Evolutionary conservation across 1,140 invertebrate species (phyloP).

Genomic region (Babylonia areolata): DNA sequence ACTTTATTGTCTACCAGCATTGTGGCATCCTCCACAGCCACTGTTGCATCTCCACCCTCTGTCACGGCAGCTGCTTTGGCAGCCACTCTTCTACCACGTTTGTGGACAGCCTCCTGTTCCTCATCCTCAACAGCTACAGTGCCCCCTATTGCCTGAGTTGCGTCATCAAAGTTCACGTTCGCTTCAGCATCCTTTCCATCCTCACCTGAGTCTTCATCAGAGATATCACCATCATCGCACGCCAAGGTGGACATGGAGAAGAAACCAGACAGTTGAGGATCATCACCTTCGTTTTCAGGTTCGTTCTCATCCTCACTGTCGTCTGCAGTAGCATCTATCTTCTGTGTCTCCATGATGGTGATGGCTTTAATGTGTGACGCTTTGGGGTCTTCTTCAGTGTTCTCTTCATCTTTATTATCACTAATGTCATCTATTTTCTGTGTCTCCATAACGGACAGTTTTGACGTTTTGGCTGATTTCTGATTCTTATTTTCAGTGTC

Average conservation of each 20-base stretch:
- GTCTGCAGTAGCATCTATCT: not conserved
- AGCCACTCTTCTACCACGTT: not conserved
- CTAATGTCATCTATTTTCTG: conserved; percentile 13
- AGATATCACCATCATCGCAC: conserved; percentile 57
- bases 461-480: not conserved
- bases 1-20: conserved; percentile 36
- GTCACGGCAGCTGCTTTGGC: not conserved
- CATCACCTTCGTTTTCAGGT: conserved; percentile 47
- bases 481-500: no score
- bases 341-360: not conserved
- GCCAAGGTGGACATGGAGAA: conserved; percentile 59
- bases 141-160: conserved; percentile 43
- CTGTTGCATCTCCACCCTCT: conserved; percentile 18
- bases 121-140: conserved; percentile 29
- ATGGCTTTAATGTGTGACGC: no score
- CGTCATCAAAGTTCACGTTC: conserved; percentile 36
- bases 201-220: conserved; percentile 39
- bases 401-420: not conserved
- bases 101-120: not conserved
- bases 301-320: conserved; percentile 29
- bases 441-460: not conserved
- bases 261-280: conserved; percentile 50
- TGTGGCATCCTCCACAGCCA: not conserved
- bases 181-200: conserved; percentile 8
- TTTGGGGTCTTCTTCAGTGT: not conserved